Evolutionary conservation across 2,888 invertebrate genomes (phyloP), one percentile per base, ranked within the genome.

Genomic region (Sinopyrophorus schimmeli): DNA sequence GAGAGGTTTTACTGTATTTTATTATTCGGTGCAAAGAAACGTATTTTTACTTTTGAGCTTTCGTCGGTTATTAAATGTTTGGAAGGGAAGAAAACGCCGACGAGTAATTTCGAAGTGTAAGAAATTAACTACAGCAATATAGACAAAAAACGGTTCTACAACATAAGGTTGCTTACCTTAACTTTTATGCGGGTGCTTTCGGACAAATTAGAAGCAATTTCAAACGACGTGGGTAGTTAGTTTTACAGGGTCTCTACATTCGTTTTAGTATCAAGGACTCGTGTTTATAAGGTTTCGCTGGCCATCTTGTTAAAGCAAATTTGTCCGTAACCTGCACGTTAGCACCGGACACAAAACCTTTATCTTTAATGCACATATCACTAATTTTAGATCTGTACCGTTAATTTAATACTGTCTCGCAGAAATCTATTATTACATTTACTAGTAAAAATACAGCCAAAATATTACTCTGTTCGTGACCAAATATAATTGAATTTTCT

Each of bases 381-480:
- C n/a, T n/a, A n/a, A n/a, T n/a, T n/a, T n/a, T n/a, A n/a, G n/a
- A n/a, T n/a, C n/a, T n/a, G n/a, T n/a, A n/a, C n/a, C n/a, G n/a
- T n/a, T n/a, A n/a, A n/a, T n/a, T n/a, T n/a, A n/a, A n/a, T n/a
- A n/a, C n/a, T n/a, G n/a, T n/a, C n/a, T n/a, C n/a, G n/a, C n/a
- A n/a, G n/a, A n/a, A n/a, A n/a, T n/a, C n/a, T n/a, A n/a, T n/a
- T n/a, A n/a, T n/a, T n/a, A n/a, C n/a, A n/a, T n/a, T n/a, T n/a
- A n/a, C n/a, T n/a, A n/a, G n/a, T n/a, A n/a, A n/a, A n/a, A n/a
- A n/a, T n/a, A n/a, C n/a, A n/a, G n/a, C n/a, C n/a, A n/a, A n/a
- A n/a, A n/a, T n/a, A n/a, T n/a, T n/a, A n/a, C n/a, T n/a, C n/a
- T 41, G 27, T 48, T 48, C 47, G 47, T 48, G 47, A 48, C 47